Evolutionary conservation across 2,797 vertebrate genomes (phyloP).

Genomic region (Macroramphosus scolopax): DNA sequence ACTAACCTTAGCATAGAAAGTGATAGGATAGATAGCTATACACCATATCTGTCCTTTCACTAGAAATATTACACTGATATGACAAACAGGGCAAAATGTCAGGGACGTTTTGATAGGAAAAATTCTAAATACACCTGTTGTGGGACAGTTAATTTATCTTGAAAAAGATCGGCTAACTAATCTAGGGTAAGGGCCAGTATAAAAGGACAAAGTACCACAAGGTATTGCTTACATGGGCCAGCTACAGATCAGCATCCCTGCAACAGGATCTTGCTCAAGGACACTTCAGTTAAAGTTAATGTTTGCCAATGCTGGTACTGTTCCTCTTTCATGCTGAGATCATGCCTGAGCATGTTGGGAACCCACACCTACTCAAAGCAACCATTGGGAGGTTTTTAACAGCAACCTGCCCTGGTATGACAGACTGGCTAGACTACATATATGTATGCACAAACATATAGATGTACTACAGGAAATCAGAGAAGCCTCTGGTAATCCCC

Average conservation of each 20-base stretch:
- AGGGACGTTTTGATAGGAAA: slow-evolving; percentile 1
- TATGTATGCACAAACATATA: background rate
- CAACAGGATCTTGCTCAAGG: slow-evolving; percentile 10
- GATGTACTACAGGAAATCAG: slow-evolving; percentile 4
- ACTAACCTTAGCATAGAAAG: too few species aligned
- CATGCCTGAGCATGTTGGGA: slow-evolving; percentile 10
- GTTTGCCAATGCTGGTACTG: background rate
- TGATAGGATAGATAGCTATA: too few species aligned
- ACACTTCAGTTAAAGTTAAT: slow-evolving; percentile 18
- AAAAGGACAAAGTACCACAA: slow-evolving; percentile 7
- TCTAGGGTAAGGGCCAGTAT: too few species aligned
- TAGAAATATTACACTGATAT: too few species aligned
- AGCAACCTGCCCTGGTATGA: background rate
- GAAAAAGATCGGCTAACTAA: too few species aligned
- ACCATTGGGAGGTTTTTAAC: slow-evolving; percentile 3
- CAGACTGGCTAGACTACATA: background rate
- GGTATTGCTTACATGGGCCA: too few species aligned
- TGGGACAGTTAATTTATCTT: too few species aligned
- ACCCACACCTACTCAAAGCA: slow-evolving; percentile 11
- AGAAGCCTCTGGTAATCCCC: slow-evolving; percentile 20
- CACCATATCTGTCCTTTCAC: too few species aligned
- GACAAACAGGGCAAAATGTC: background rate
- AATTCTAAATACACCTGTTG: background rate
- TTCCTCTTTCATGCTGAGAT: background rate
- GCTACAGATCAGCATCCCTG: background rate